Evolutionary conservation across 2,797 vertebrate genomes (phyloP), one percentile per base, ranked within the genome.

Genomic region (Myotis vivesi): DNA sequence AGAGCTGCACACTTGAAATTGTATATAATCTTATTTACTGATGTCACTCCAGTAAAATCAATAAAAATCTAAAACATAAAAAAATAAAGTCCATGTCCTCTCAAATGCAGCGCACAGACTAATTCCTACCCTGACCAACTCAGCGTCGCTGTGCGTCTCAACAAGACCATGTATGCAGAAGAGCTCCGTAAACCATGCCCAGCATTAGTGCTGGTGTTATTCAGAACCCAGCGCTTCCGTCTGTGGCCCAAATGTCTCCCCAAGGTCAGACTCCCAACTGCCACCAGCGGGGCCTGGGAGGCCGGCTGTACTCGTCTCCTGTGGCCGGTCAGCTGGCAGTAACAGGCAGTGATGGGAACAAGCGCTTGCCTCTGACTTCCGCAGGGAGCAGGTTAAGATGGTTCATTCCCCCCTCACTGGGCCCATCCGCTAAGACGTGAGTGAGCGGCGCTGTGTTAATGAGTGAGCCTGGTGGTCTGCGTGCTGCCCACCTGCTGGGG

Each of bases 91-190:
- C 28, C 13, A 6, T n/a, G 20, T n/a, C 71, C 82, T 68, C 80
- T 62, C 81, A 68, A 68, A 76, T 13, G 53, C 23, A 59, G 44
- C 8, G 5, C 2, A 25, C 2, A 23, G 30, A 69, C n/a, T 62
- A n/a, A 84, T 64, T 92, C 77, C 81, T 16, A 36, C 49, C 23
- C 36, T 82, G 28, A 51, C 25, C 73, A 68, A 59, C 11, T 36
- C 44, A 68, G 49, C 30, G 55, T 85, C 77, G 41, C 8, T 6
- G 5, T 55, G 41, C 83, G 41, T 38, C 28, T 85, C 36, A 71
- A 6, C 0, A 30, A 62, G 46, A 59, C 1, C 11, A 8, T 0
- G 3, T 25, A 59, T 12, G 3, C 3, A 49, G 28, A 71, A 91
- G 38, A 33, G 51, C 23, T 89, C 62, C 9, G 1, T 25, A 82